A percentile compares a stretch with the other conserved stretches of the same genome.
phyloP scores from a whole-genome alignment of 2,113 vertebrate species.

The Apus apus region DNA sequence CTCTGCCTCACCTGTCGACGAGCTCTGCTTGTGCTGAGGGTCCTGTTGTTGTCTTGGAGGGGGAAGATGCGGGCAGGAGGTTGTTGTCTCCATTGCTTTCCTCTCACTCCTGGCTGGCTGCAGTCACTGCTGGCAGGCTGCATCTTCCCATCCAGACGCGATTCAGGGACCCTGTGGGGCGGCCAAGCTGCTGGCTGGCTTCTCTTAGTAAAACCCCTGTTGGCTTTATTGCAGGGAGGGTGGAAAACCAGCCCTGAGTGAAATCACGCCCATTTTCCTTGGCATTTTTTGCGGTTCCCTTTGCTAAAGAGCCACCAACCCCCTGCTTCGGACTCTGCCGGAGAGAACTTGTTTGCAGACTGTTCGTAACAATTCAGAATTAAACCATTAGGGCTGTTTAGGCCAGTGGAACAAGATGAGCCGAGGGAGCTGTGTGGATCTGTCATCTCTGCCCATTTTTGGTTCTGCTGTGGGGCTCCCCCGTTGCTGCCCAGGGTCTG shows the following conservation, averaged over 20 bases:
- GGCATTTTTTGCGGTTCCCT: neutral
- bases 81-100: neutral
- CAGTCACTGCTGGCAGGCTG: neutral
- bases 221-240: neutral
- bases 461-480: accelerated
- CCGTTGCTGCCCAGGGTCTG: accelerated
- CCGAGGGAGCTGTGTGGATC: accelerated
- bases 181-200: neutral
- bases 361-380: neutral
- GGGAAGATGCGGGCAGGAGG: neutral
- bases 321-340: neutral
- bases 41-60: neutral
- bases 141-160: neutral
- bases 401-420: neutral
- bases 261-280: neutral
- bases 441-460: accelerated
- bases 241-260: neutral
- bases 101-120: neutral
- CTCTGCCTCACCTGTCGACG: accelerated
- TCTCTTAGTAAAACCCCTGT: neutral
- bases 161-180: neutral
- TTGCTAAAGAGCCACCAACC: neutral
- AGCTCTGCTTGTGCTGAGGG: neutral
- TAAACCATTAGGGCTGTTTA: neutral
- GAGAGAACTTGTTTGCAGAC: neutral